phyloP scores from a whole-genome alignment of 2,888 invertebrate species.

The Endomychus coccineus region DNA sequence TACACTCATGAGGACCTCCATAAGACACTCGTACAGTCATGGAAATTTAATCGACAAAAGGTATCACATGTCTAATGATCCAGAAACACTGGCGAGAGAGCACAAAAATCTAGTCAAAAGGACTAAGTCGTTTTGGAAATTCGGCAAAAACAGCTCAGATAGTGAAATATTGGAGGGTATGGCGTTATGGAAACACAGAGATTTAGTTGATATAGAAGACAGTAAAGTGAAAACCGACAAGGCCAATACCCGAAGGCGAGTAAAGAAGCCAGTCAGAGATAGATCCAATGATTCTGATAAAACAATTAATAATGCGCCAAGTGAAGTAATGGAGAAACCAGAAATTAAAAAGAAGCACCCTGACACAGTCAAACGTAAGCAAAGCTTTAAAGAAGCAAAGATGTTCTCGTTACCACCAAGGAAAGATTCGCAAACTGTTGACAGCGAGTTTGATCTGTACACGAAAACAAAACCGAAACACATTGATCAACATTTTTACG shows the following conservation, averaged over 20 bases:
- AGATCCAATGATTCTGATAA: conserved; percentile 41
- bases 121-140: conserved; percentile 82
- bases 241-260: conserved; percentile 34
- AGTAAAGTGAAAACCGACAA: conserved; percentile 46
- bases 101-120: conserved; percentile 65
- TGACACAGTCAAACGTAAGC: conserved; percentile 29
- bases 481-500: conserved; percentile 57
- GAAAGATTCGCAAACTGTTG: conserved; percentile 21
- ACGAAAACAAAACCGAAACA: conserved; percentile 20
- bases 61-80: conserved; percentile 50
- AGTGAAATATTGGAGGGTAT: conserved; percentile 77
- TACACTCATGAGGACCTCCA: conserved; percentile 28
- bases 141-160: conserved; percentile 60
- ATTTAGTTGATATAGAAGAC: conserved; percentile 63
- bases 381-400: conserved; percentile 19
- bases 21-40: conserved; percentile 38
- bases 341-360: conserved; percentile 27
- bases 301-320: conserved; percentile 35
- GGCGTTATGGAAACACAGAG: conserved; percentile 80
- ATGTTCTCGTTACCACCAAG: conserved; percentile 24
- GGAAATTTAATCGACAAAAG: conserved; percentile 39
- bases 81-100: conserved; percentile 51
- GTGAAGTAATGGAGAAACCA: conserved; percentile 16
- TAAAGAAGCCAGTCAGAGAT: conserved; percentile 33
- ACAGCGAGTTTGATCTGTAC: conserved; percentile 22